Evolutionary conservation across 2,888 invertebrate genomes (phyloP), one percentile per base, ranked within the genome.

Genomic region (Ecliptopera silaceata): DNA sequence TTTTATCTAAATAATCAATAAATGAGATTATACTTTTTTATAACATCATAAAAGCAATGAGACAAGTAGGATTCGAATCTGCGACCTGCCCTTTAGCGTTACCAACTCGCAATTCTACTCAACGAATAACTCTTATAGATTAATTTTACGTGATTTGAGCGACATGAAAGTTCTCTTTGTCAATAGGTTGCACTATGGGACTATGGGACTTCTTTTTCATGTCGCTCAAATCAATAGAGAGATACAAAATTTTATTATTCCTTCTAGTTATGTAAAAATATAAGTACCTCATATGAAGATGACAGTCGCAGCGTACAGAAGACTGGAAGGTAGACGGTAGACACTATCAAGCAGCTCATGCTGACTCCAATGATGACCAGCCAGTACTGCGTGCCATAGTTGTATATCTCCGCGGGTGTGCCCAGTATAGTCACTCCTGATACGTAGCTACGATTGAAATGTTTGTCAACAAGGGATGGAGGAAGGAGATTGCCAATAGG

Each of bases 371-470:
- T 79, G 31, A 95, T 88, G 58, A 96, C 95, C 68, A 96, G 86
- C 94, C 95, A 95, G 82, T 97, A 97, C 76, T 96, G 96, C 0
- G 95, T 94, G 22, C 97, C 97, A 75, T 94, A 97, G 83, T 95
- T 95, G 86, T 97, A 97, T 77, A 97, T 95, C 88, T 97, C 97
- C 0, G 96, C 94, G 5, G 97, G 96, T 3, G 96, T 96, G 26
- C 97, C 97, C 66, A 97, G 89, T 65, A 97, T 95, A 48, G 97
- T 97, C 46, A 97, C 96, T 48, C 97, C 97, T 11, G 97, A 97
- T 74, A 97, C 94, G 77, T 97, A 97, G 79, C 96, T 97, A 80
- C 51, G 79, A 59, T 55, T 59, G 68, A 50, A 64, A 59, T 63
- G 49, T 43, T 56, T 59, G 58, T 59, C 53, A 59, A 46, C 59